Evolutionary conservation across 2,888 invertebrate genomes (phyloP), one percentile per base, ranked within the genome.

Genomic region (Podotricha telesiphe): DNA sequence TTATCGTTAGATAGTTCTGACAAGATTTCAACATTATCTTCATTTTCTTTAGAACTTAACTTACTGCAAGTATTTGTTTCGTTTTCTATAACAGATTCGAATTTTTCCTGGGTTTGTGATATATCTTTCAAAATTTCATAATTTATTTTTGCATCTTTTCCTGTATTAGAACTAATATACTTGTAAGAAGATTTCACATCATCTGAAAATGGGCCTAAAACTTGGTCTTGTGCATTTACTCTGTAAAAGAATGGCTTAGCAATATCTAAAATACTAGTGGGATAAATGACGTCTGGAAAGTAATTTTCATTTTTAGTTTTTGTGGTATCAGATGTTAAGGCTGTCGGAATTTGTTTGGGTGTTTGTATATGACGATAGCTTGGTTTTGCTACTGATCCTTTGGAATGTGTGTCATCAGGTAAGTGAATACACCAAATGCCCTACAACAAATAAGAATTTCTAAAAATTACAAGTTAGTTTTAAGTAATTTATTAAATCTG

Each of bases 211-310:
- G 86, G 80, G 42, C 74, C 82, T 19, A 82, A 72, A 37, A 79
- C 69, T 13, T 74, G 71, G 10, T 79, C 79, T 22, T 76, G 74
- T 15, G 74, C 76, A 34, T 71, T 71, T 2, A 77, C 67, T 67
- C 76, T 81, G n/a, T 78, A 80, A 72, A 82, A 89, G 73, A 82
- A 88, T 15, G 86, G 88, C 69, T 81, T 82, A 2, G 78, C 74
- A n/a, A 81, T 71, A 15, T 87, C 87, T 66, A 84, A 70, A 51
- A 85, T 76, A 70, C 79, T 80, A 13, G 74, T 77, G 20, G 80
- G 80, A 45, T 79, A 79, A 61, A 70, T 70, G 37, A 77, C 76
- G 58, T 79, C 77, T 8, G 79, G 80, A 56, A 78, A 80, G 40
- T 63, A 66, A 56, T 68, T 68, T 51, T 72, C 68, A 17, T 47